These are phyloP conservation scores for Canis aureus DNA, from an alignment of 2,113 vertebrate species.

Conservation along the genomic window DNA sequence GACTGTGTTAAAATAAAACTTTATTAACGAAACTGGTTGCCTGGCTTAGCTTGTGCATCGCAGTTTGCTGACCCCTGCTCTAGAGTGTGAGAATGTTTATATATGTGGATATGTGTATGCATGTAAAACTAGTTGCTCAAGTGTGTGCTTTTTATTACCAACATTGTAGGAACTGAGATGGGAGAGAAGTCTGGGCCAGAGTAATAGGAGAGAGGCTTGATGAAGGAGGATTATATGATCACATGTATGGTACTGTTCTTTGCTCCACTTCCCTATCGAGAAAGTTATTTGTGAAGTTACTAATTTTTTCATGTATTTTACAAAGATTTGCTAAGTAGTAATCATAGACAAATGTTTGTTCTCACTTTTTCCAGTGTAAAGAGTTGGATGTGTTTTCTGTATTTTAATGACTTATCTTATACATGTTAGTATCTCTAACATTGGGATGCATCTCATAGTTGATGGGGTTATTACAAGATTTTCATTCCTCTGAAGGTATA, in stretches of 20 bases:
- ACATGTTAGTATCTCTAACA: slow-evolving; percentile 1
- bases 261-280: not conserved
- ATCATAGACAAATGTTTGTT: not conserved
- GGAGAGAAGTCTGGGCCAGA: not conserved
- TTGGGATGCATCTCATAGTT: not conserved
- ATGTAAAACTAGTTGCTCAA: not conserved
- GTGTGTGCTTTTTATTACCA: not conserved
- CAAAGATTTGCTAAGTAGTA: slow-evolving; percentile 4
- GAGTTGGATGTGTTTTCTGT: not conserved
- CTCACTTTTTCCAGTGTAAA: not conserved
- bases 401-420: slow-evolving; percentile 27
- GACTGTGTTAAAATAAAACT: slow-evolving; percentile 42
- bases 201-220: not conserved
- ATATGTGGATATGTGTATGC: not conserved
- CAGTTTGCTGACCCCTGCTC: not conserved
- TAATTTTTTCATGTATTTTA: not conserved
- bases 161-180: not conserved
- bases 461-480: not conserved
- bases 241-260: not conserved
- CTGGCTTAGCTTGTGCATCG: not conserved
- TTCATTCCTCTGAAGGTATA: not conserved
- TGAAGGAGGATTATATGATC: not conserved
- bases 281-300: slow-evolving; percentile 8
- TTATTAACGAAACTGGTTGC: slow-evolving; percentile 3
- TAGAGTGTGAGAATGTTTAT: not conserved